Base-by-base conservation (phyloP, 2,888 invertebrate genomes). In the Lasioglossum leucozonium region DNA sequence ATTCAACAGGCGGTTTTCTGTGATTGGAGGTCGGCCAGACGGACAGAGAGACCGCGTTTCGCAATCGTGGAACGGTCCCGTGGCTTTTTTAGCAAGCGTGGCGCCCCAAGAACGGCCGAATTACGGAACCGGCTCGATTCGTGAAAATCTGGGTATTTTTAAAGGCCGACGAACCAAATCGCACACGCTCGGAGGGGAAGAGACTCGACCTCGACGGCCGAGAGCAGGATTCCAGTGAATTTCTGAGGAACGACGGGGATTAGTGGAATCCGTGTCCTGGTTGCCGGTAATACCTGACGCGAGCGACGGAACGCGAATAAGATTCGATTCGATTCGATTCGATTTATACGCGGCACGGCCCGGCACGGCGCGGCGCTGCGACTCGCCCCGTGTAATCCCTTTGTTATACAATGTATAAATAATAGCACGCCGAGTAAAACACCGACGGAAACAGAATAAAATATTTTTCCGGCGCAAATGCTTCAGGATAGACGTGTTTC, bases 1-100 rank as follows among this genome's bases (percentile, higher is more conserved):
- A 82, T 80, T 86, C 89, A 89, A 89, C 89, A 89, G 88, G 89
- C 89, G 85, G 88, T 82, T 82, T 30, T 34, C 62, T 51, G 51
- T 30, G 65, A 84, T 75, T 89, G 89, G 89, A 86, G 84, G 73
- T 42, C 42, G 37, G 89, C 89, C 89, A 89, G 79, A 62, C 30
- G 65, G 79, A 71, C n/a, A 26, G 26, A 58, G 26, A 58, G 26
- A 26, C 22, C 77, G 51, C 62, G 83, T 67, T 55, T 34, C 77
- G 72, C 55, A 77, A 75, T 74, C 73, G 69, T 42, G 47, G n/a
- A 18, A 26, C 67, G 13, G 76, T 71, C 22, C 51, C 22, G 18
- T 51, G 51, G 62, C 67, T 83, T 77, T 84, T 84, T 80, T 77
- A 47, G 44, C 69, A 65, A 44, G 16, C 58, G 26, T 37, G 22